Evolutionary conservation across 1,140 invertebrate genomes (phyloP), one percentile per base, ranked within the genome.

Genomic region (Drosophila ananassae): DNA sequence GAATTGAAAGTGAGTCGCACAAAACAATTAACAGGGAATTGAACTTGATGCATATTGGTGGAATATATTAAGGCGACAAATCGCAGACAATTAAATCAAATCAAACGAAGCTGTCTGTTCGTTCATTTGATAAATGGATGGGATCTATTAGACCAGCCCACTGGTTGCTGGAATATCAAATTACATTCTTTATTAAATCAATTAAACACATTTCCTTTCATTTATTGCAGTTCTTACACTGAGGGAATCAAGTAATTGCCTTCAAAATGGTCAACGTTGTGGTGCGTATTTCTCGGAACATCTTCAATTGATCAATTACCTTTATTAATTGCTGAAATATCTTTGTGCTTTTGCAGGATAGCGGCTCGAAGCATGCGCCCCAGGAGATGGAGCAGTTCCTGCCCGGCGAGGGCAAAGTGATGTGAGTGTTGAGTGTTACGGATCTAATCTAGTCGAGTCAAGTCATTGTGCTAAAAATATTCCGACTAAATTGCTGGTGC

Each of bases 351-450:
- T 46, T 17, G 39, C 60, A 91, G 81, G 90, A 91, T 46, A 77
- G 81, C 64, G 79, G 81, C 57, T 67, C 73, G 50, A 90, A 90
- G 57, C 74, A 75, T 87, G 84, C 82, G 41, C 76, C 91, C 48
- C 92, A 92, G 77, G 95, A 95, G 90, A 91, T 95, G 92, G 94
- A 95, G 69, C 94, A 94, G 55, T 95, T 95, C 73, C 85, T 95
- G 28, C 94, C 95, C 21, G 92, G 93, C 75, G 94, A 73, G 28
- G 74, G 76, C 52, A 51, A 77, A 54, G 78, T 66, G 28, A 91
- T 81, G 90, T 91, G 48, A 90, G 90, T 91, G 7, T 34, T 37
- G 2, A 6, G 17, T 17, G 17, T 17, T 17, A 17, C 17, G 17
- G 41, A 44, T 44, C 5, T 21, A 17, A 21, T 21, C 13, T n/a